Evolutionary conservation across 2,797 vertebrate genomes (phyloP), one percentile per base, ranked within the genome.

Genomic region (Gobionotothen gibberifrons): DNA sequence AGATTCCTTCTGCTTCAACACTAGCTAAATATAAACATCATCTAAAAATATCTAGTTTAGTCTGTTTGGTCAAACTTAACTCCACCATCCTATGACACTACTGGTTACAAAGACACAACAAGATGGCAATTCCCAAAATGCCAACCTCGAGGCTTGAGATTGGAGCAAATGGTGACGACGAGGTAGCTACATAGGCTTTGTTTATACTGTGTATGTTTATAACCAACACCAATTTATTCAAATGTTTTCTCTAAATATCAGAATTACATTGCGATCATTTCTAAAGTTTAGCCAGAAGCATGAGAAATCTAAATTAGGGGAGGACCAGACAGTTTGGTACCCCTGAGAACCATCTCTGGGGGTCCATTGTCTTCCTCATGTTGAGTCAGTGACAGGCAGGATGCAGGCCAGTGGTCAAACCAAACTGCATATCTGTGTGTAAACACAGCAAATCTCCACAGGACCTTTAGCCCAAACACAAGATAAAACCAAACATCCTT

Each of bases 351-450:
- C 22, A 80, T 78, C 48, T 19, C 74, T 61, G 70, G 86, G 83
- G 61, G 56, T 86, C 76, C 71, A 92, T 93, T 92, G 89, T 93
- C 19, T 87, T 90, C 42, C 60, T 78, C 32, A 63, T 42, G 63
- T 55, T 72, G 19, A 60, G 64, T 67, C 69, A 71, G 74, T 21
- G 46, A 66, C 79, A 79, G 81, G 87, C 93, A 91, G 92, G 92
- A 94, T 90, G 84, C 87, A 84, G 87, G 78, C 78, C 63, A 82
- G 48, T 64, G 82, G 87, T 91, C 83, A 91, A 92, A 75, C 87
- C 82, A 93, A 93, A 93, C 91, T 90, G 78, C 85, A 82, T 90
- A 92, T 92, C 91, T 90, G 63, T 84, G 77, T 93, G 87, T 93
- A 85, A 87, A 93, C 86, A 91, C 74, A 86, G 87, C 82, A 84